These are phyloP conservation scores for Galerucella calmariensis DNA, from an alignment of 2,888 invertebrate species.

Conservation along the genomic window DNA sequence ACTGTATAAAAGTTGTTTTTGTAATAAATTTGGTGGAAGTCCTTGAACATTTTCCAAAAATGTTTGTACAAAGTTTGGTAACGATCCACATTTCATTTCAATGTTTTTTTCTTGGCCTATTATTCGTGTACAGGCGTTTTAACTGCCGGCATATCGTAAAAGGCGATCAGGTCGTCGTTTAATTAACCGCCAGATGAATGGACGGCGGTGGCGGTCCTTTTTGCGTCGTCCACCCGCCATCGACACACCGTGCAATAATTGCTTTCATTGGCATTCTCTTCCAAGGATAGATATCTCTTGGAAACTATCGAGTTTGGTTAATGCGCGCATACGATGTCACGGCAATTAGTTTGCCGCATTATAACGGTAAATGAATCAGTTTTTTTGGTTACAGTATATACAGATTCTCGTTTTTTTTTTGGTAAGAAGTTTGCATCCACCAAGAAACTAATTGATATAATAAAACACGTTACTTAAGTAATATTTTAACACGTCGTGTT, in stretches of 20 bases:
- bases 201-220: constrained; percentile 26
- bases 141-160: constrained; percentile 41
- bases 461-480: too few relatives aligned
- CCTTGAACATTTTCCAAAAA: too few relatives aligned
- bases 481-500: too few relatives aligned
- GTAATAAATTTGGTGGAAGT: too few relatives aligned
- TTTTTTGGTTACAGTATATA: neutral
- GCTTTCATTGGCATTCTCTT: constrained; percentile 26
- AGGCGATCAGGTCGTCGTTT: constrained; percentile 43
- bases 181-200: constrained; percentile 39
- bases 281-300: constrained; percentile 17
- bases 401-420: neutral
- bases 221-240: constrained; percentile 6
- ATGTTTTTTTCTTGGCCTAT: neutral
- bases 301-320: constrained; percentile 26
- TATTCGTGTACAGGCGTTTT: constrained; percentile 32
- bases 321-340: constrained; percentile 29
- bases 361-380: constrained; percentile 26
- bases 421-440: neutral
- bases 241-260: constrained; percentile 21
- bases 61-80: too few relatives aligned
- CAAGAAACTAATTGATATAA: too few relatives aligned
- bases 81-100: too few relatives aligned
- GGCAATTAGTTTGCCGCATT: constrained; percentile 31
- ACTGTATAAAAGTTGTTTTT: too few relatives aligned